phyloP scores from a whole-genome alignment of 2,113 vertebrate species.

The Corvus hawaiiensis region DNA sequence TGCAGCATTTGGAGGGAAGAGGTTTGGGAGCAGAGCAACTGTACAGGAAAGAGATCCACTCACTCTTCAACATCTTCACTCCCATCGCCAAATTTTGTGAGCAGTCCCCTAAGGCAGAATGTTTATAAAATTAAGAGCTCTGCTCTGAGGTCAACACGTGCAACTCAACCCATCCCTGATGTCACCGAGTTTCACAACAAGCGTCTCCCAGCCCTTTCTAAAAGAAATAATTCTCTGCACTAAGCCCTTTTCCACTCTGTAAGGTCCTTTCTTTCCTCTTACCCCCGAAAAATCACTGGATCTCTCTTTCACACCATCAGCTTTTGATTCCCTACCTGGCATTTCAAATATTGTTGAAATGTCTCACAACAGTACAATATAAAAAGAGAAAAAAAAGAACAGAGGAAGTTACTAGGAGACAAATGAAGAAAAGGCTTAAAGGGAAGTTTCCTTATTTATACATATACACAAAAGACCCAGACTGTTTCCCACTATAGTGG shows the following conservation, averaged over 20 bases:
- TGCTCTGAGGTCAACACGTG: neutral
- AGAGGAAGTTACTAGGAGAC: neutral
- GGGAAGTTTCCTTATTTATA: neutral
- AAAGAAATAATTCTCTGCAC: neutral
- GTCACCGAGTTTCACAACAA: neutral
- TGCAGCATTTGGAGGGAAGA: neutral
- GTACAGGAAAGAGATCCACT: slow-evolving; percentile 36
- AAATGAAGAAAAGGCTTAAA: neutral
- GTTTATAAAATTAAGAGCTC: slow-evolving; percentile 24
- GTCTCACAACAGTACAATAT: neutral
- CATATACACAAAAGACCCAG: neutral
- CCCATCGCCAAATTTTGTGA: slow-evolving; percentile 78
- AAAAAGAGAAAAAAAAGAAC: neutral
- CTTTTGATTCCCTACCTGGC: neutral
- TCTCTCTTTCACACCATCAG: neutral
- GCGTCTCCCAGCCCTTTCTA: neutral
- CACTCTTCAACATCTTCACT: slow-evolving; percentile 84
- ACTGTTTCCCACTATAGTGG: neutral
- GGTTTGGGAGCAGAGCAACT: neutral
- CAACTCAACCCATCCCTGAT: neutral
- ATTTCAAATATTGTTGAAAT: neutral
- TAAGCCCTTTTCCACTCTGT: neutral
- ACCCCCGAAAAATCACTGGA: no score
- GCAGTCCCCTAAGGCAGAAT: slow-evolving; percentile 76
- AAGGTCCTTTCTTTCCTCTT: neutral